Percentiles rank a stretch among this genome's conserved stretches.
These are phyloP conservation scores for Camponotus floridanus DNA, from an alignment of 1,140 invertebrate species.

Conservation along the genomic window DNA sequence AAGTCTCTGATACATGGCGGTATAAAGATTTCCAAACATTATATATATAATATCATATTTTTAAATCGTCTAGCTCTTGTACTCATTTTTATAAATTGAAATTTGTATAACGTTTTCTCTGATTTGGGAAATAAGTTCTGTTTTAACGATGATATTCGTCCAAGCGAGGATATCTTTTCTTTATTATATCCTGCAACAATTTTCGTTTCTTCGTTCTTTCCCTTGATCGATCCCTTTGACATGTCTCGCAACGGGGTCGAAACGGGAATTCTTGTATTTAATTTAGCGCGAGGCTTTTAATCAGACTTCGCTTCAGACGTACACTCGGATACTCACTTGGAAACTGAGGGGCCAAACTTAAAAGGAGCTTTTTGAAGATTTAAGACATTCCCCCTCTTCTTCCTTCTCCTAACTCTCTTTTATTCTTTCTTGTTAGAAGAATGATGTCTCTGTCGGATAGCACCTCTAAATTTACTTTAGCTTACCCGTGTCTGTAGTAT, in stretches of 20 bases:
- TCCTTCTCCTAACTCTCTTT: constrained; percentile 18
- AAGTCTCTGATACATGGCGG: not conserved
- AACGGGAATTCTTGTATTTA: constrained; percentile 74
- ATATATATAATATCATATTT: not conserved
- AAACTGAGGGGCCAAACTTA: constrained; percentile 65
- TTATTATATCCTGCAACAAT: constrained; percentile 52
- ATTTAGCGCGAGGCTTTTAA: constrained; percentile 78
- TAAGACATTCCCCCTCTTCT: constrained; percentile 26
- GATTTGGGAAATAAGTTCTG: constrained; percentile 30
- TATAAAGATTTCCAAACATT: not conserved
- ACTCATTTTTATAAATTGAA: not conserved
- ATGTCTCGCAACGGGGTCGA: constrained; percentile 7
- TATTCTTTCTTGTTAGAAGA: constrained; percentile 29
- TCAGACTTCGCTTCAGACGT: constrained; percentile 75
- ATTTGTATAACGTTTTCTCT: not conserved
- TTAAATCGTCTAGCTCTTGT: not conserved
- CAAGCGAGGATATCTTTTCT: constrained; percentile 20
- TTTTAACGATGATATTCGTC: constrained; percentile 15
- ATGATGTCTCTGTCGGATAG: constrained; percentile 28
- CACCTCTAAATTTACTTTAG: constrained; percentile 59
- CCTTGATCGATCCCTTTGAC: constrained; percentile 54
- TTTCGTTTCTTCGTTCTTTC: constrained; percentile 30
- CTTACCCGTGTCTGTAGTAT: constrained; percentile 20
- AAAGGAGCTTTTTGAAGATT: constrained; percentile 75
- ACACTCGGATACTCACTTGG: constrained; percentile 63